Evolutionary conservation across 2,888 invertebrate species (phyloP), one percentile per base, ranked within the genome.

Genomic region (Allygus modestus): DNA sequence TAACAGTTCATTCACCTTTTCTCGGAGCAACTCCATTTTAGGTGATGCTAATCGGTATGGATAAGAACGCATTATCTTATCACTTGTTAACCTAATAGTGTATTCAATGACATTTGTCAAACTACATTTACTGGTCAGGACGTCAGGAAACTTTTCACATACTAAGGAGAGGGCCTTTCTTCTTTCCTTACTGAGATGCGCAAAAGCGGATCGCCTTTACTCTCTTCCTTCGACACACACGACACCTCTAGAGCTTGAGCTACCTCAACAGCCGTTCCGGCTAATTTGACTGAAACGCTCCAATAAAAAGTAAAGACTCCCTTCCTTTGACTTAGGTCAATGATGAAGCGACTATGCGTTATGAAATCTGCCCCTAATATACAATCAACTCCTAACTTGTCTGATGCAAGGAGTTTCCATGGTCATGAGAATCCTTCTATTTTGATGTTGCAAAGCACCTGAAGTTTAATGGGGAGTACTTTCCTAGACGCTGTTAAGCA

Each of bases 71-170:
- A 82, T 65, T 17, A 17, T 17, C 51, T 51, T n/a, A 26, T 23
- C 17, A 51, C 17, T 15, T 15, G 11, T 43, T 33, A 81, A 51
- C 51, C 33, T 0, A 15, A 79, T 79, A n/a, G 41, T 31, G 23
- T 81, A 81, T 26, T 81, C 54, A 23, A 81, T 28, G 46, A 81
- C 15, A 43, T 81, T 51, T 23, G 51, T 51, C 28, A 31, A 31
- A n/a, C 81, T 54, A 23, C 51, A 81, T 26, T 51, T n/a, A 0
- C 17, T 15, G 0, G 81, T 51, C 31, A 81, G 31, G 11, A 81
- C 81, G 11, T 81, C 81, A 9, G 31, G 20, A 81, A 54, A 54
- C 28, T 23, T 51, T 51, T 20, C 15, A 28, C 26, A 33, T 12
- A 81, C 7, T 23, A 0, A 17, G 26, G 17, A 28, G n/a, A 81